These are phyloP conservation scores for Todiramphus chloris DNA, from an alignment of 2,113 vertebrate species.

Conservation along the genomic window DNA sequence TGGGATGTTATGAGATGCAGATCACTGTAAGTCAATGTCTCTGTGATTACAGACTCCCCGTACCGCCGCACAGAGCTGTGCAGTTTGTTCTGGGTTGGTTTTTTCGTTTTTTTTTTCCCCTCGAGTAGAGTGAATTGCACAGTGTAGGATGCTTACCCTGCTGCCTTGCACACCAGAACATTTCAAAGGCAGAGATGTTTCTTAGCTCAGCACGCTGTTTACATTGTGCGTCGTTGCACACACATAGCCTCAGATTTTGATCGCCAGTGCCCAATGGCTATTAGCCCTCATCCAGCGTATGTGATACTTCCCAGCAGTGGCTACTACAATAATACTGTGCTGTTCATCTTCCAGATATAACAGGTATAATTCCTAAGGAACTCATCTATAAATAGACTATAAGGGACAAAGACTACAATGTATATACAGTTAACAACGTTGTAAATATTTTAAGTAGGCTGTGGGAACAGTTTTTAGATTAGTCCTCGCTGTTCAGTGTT, in stretches of 20 bases:
- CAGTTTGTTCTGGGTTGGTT: neutral
- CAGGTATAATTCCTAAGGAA: slow-evolving; percentile 41
- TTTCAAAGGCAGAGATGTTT: neutral
- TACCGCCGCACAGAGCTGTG: accelerated
- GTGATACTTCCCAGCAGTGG: neutral
- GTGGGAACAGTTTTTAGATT: slow-evolving; percentile 37
- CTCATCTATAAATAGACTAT: neutral
- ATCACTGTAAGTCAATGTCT: neutral
- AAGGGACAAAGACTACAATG: neutral
- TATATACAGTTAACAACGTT: neutral
- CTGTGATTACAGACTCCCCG: neutral
- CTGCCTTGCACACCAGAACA: neutral
- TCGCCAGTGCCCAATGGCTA: neutral
- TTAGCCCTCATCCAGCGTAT: neutral
- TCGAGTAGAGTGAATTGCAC: neutral
- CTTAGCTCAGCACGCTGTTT: neutral
- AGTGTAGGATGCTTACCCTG: neutral
- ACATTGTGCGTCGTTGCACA: neutral
- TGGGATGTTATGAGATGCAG: neutral
- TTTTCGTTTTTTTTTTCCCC: neutral
- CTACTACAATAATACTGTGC: neutral
- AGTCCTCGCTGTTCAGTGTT: slow-evolving; percentile 22
- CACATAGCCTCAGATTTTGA: neutral
- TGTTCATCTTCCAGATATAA: neutral
- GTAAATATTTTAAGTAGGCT: slow-evolving; percentile 56